Conservation (phyloP, 2,797 vertebrate genomes). For the Zalophus californianus region DNA sequence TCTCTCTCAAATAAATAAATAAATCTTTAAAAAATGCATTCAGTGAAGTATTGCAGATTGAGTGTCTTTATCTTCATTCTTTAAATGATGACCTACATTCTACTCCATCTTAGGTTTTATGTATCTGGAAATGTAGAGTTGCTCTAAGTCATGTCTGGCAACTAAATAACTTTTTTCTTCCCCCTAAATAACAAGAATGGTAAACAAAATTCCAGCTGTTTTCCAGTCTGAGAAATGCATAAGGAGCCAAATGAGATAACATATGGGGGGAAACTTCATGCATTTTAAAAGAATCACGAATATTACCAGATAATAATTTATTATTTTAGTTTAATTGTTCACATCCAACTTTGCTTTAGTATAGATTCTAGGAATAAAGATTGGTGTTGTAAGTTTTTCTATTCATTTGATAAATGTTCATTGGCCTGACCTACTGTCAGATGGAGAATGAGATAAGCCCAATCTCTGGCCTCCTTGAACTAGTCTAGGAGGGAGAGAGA, state of each 20-base stretch:
- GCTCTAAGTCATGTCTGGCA: background rate
- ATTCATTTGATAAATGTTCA: background rate
- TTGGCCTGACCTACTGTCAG: background rate
- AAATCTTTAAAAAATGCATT: background rate
- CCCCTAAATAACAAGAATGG: background rate
- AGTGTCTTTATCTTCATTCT: background rate
- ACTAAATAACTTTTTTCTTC: constrained; percentile 28
- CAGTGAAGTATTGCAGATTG: background rate
- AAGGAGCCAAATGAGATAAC: constrained; percentile 41
- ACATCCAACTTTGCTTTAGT: background rate
- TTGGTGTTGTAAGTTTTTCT: background rate
- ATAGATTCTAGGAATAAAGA: constrained; percentile 16
- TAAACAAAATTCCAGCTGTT: constrained; percentile 39
- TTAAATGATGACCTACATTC: background rate
- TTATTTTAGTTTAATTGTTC: constrained; percentile 23
- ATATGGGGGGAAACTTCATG: background rate
- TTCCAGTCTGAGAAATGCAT: background rate
- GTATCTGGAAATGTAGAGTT: background rate
- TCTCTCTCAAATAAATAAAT: background rate
- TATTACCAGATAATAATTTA: background rate
- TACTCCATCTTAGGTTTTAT: background rate
- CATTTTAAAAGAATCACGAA: constrained; percentile 52
- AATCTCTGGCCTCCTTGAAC: background rate
- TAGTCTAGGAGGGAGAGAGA: background rate
- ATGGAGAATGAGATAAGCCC: constrained; percentile 21